Conservation (phyloP, 2,888 invertebrate genomes). For the Emesis castigata region DNA sequence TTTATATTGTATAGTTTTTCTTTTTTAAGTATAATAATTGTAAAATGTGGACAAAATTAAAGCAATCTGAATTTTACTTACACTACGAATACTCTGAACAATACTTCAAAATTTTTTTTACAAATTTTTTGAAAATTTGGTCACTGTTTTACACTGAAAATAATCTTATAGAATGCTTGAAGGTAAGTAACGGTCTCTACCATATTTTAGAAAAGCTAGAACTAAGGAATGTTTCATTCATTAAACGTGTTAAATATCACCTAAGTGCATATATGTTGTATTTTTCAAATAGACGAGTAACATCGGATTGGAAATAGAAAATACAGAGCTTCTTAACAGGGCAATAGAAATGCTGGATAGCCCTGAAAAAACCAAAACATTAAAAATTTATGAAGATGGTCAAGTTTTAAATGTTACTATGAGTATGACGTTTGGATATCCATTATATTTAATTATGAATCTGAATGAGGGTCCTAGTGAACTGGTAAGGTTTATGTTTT, state of each 20-base stretch:
- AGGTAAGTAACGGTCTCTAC: slow-evolving; percentile 67
- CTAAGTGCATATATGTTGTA: too few relatives aligned
- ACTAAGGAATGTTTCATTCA: too few relatives aligned
- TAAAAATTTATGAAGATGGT: slow-evolving; percentile 65
- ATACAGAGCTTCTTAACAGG: slow-evolving; percentile 73
- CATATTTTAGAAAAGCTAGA: too few relatives aligned
- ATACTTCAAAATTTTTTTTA: slow-evolving; percentile 34
- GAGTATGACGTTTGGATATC: slow-evolving; percentile 72
- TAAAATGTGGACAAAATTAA: slow-evolving; percentile 50
- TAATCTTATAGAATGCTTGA: slow-evolving; percentile 72
- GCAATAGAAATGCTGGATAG: slow-evolving; percentile 74
- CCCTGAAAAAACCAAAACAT: slow-evolving; percentile 72
- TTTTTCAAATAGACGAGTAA: slow-evolving; percentile 75
- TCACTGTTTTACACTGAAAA: slow-evolving; percentile 66
- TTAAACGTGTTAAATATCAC: too few relatives aligned
- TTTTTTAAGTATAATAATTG: too few relatives aligned
- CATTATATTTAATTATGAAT: slow-evolving; percentile 73
- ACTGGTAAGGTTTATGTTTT: slow-evolving; percentile 73
- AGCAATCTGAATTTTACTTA: slow-evolving; percentile 29
- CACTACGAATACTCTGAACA: slow-evolving; percentile 4
- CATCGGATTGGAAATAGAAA: slow-evolving; percentile 73
- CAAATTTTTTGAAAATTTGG: slow-evolving; percentile 70
- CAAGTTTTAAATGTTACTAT: slow-evolving; percentile 69
- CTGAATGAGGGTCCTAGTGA: slow-evolving; percentile 74
- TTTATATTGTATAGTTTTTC: too few relatives aligned